These are phyloP conservation scores for Drosophila hamatofila DNA, from an alignment of 2,888 invertebrate species.

Conservation along the genomic window DNA sequence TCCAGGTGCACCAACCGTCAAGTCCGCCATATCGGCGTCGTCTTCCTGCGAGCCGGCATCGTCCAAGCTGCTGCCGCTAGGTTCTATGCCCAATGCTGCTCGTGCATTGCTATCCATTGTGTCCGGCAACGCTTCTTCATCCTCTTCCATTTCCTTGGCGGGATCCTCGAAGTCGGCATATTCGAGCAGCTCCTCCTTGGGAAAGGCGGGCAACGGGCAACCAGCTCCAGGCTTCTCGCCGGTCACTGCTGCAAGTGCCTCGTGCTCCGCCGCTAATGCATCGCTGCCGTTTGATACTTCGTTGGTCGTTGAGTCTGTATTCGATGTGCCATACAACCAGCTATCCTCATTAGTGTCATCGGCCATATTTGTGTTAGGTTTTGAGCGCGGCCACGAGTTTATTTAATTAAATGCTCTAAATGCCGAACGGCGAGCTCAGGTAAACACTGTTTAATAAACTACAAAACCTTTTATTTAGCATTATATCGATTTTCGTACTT, in stretches of 20 bases:
- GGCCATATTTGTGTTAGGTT: slow-evolving; percentile 85
- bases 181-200: slow-evolving; percentile 67
- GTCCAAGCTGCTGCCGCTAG: slow-evolving; percentile 50
- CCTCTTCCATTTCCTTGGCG: slow-evolving; percentile 84
- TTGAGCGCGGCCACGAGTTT: slow-evolving; percentile 34
- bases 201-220: slow-evolving; percentile 33
- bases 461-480: slow-evolving; percentile 9
- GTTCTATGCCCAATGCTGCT: slow-evolving; percentile 53
- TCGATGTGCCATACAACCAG: slow-evolving; percentile 94
- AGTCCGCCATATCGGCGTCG: slow-evolving; percentile 57
- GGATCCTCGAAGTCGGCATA: slow-evolving; percentile 83
- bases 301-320: slow-evolving; percentile 85
- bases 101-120: slow-evolving; percentile 61
- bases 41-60: slow-evolving; percentile 25
- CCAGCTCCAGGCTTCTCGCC: slow-evolving; percentile 49
- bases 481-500: background rate
- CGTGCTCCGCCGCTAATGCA: slow-evolving; percentile 67
- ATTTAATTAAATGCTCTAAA: slow-evolving; percentile 22
- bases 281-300: slow-evolving; percentile 70
- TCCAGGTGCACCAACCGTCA: slow-evolving; percentile 13
- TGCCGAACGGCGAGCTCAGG: slow-evolving; percentile 49
- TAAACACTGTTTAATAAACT: slow-evolving; percentile 53
- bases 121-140: slow-evolving; percentile 80
- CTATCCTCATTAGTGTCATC: slow-evolving; percentile 92
- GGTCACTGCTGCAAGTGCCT: slow-evolving; percentile 59